Evolutionary conservation across 2,888 invertebrate species (phyloP).

Genomic region (Pachycephus smyrnensis): DNA sequence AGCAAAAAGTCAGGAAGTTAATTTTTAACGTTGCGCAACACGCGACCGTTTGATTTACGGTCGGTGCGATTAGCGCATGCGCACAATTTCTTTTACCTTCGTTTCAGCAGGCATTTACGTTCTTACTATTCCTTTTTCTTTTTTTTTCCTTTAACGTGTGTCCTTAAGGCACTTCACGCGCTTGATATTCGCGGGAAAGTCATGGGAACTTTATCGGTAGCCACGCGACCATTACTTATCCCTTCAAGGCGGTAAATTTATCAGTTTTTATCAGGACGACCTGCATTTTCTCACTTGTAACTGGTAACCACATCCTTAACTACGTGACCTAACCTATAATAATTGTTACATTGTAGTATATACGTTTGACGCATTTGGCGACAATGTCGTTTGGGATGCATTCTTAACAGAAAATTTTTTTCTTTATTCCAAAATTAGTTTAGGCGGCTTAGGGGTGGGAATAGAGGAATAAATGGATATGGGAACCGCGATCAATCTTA

Average conservation of each 20-base stretch:
- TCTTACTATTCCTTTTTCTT: background rate
- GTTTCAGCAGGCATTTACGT: background rate
- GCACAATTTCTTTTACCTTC: background rate
- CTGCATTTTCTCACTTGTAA: background rate
- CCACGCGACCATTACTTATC: constrained; percentile 12
- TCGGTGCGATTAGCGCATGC: background rate
- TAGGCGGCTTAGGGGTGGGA: background rate
- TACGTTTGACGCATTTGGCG: background rate
- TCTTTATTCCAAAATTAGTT: too few relatives aligned
- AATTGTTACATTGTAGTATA: background rate
- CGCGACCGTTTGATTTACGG: constrained; percentile 5
- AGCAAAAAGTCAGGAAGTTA: background rate
- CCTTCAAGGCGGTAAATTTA: constrained; percentile 4
- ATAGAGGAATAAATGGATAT: background rate
- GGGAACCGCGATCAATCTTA: background rate
- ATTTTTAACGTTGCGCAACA: constrained; percentile 7
- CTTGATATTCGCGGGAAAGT: background rate
- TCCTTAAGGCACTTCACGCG: background rate
- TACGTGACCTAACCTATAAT: background rate
- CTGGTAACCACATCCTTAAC: background rate
- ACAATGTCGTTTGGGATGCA: background rate
- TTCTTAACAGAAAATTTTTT: background rate
- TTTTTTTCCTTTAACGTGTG: background rate
- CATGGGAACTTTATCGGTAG: background rate
- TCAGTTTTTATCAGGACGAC: constrained; percentile 1